phyloP scores from a whole-genome alignment of 1,140 invertebrate species.

The Camponotus vicinus region DNA sequence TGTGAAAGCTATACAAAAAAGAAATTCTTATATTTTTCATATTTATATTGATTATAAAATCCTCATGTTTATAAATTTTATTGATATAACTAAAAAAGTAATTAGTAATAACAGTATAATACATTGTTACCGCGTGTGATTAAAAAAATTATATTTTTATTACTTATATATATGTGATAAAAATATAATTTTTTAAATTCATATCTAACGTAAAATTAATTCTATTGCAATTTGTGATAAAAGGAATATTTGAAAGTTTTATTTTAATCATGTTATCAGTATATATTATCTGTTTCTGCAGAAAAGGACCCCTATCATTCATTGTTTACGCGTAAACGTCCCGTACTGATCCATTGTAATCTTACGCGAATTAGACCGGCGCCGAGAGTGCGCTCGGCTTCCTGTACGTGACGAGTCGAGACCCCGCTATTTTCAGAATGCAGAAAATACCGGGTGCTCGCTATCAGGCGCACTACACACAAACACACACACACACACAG shows the following conservation, averaged over 20 bases:
- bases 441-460: slow-evolving; percentile 28
- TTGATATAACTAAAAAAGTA: background rate
- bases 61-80: background rate
- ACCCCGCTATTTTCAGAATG: slow-evolving; percentile 47
- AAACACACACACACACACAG: too few relatives aligned
- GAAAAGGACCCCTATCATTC: background rate
- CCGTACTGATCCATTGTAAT: slow-evolving; percentile 27
- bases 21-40: background rate
- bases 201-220: background rate
- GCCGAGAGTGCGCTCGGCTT: background rate
- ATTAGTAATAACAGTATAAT: background rate
- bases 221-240: background rate
- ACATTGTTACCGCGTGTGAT: background rate
- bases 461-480: background rate
- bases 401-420: slow-evolving; percentile 32
- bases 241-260: background rate
- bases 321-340: background rate
- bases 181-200: background rate
- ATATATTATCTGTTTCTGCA: background rate
- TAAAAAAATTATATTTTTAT: slow-evolving; percentile 5
- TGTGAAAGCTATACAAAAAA: background rate
- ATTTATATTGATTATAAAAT: background rate
- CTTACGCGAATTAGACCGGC: background rate
- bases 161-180: too few relatives aligned
- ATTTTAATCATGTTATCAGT: background rate